Evolutionary conservation across 2,797 vertebrate species (phyloP).

Genomic region (Distichodus sexfasciatus): DNA sequence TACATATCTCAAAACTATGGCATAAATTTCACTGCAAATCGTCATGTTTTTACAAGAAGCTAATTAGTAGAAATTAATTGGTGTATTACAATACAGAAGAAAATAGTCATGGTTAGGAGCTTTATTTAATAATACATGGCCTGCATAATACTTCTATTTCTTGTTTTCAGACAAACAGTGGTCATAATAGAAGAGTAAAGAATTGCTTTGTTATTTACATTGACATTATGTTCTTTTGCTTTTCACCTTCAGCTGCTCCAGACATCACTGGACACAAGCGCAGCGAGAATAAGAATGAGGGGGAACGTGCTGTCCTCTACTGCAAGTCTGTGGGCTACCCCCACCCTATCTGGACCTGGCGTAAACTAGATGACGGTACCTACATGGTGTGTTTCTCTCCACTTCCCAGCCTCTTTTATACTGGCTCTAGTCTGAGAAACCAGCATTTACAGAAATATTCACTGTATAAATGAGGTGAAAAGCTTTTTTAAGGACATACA

Average conservation of each 20-base stretch:
- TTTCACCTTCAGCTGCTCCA: constrained; percentile 76
- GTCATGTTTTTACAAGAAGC: too few relatives aligned
- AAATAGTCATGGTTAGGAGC: too few relatives aligned
- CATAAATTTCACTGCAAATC: too few relatives aligned
- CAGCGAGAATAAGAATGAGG: constrained; percentile 97
- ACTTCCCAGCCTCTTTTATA: background rate
- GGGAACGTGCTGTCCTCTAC: constrained; percentile 85
- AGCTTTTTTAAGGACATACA: too few relatives aligned
- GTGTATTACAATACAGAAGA: too few relatives aligned
- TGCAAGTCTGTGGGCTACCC: constrained; percentile 96
- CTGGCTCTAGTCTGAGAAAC: background rate
- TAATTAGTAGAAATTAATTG: too few relatives aligned
- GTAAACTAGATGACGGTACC: constrained; percentile 76
- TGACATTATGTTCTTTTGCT: constrained; percentile 31
- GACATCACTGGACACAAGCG: constrained; percentile 93
- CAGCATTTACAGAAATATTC: background rate
- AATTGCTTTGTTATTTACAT: constrained; percentile 1
- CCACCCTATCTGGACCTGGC: constrained; percentile 90
- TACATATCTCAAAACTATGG: too few relatives aligned
- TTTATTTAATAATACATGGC: too few relatives aligned
- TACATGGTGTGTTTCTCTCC: constrained; percentile 71
- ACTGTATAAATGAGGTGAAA: too few relatives aligned
- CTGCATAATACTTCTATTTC: too few relatives aligned
- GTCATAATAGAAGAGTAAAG: too few relatives aligned
- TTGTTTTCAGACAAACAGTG: too few relatives aligned